Evolutionary conservation across 1,140 invertebrate species (phyloP).

Genomic region (Armadillidium nasatum): DNA sequence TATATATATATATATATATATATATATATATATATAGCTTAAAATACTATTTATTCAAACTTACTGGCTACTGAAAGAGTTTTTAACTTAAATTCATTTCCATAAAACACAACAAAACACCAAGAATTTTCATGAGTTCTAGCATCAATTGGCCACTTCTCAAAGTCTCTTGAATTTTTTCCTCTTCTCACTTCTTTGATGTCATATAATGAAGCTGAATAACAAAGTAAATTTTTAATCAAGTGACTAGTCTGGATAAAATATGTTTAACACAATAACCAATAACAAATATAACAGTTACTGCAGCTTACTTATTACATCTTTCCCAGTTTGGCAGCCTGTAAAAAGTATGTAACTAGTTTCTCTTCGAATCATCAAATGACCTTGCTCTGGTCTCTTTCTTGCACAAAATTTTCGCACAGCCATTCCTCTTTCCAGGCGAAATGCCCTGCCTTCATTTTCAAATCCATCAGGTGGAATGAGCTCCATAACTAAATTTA

Average conservation of each 20-base stretch:
- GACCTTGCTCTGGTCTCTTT: not conserved
- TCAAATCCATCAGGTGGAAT: not conserved
- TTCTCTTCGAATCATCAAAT: slow-evolving; percentile 8
- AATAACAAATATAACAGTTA: not conserved
- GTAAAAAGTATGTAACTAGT: not conserved
- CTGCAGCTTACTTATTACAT: not conserved
- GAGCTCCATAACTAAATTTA: not conserved
- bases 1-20: no score
- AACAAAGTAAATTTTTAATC: not conserved
- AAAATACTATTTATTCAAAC: not conserved
- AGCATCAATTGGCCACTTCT: slow-evolving; percentile 82
- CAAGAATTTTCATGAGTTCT: slow-evolving; percentile 69
- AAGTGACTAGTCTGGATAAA: not conserved
- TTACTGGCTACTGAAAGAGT: slow-evolving; percentile 75
- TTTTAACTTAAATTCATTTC: slow-evolving; percentile 84
- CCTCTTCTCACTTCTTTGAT: slow-evolving; percentile 84
- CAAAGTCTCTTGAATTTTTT: slow-evolving; percentile 86
- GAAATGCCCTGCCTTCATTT: not conserved
- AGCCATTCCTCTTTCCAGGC: not conserved
- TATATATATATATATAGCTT: no score
- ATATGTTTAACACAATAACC: not conserved
- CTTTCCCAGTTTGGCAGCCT: not conserved
- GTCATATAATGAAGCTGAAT: slow-evolving; percentile 65
- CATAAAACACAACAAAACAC: slow-evolving; percentile 88
- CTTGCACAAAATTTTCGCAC: not conserved